Percentiles rank a stretch among this genome's conserved stretches.
These are phyloP conservation scores for Drosophila anomelani DNA, from an alignment of 2,888 invertebrate species.

Conservation along the genomic window DNA sequence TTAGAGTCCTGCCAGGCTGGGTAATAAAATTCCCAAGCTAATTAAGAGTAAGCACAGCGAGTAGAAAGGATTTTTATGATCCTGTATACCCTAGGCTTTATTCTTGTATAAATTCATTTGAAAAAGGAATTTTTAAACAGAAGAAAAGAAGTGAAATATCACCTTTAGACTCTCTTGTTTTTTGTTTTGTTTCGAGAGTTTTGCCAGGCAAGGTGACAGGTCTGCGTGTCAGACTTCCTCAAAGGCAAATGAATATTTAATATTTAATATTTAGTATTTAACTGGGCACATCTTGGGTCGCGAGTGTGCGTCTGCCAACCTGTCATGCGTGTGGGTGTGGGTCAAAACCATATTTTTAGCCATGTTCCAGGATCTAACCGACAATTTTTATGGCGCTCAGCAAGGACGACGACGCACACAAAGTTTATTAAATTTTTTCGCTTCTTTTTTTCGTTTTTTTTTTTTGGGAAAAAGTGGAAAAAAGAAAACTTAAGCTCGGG, in stretches of 20 bases:
- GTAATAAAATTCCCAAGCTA: slow-evolving; percentile 28
- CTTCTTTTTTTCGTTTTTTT: slow-evolving; percentile 5
- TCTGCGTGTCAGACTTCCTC: slow-evolving; percentile 1
- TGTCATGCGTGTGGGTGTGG: slow-evolving; percentile 7
- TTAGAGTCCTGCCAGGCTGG: slow-evolving; percentile 5
- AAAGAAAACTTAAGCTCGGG: slow-evolving; percentile 37
- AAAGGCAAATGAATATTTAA: slow-evolving; percentile 6
- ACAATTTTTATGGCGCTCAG: slow-evolving; percentile 34
- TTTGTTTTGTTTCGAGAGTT: no score
- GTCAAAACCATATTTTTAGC: slow-evolving; percentile 24
- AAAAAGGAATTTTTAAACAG: background rate
- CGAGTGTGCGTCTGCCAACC: background rate
- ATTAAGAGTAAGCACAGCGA: slow-evolving; percentile 41
- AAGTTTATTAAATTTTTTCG: slow-evolving; percentile 51
- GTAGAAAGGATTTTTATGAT: slow-evolving; percentile 23
- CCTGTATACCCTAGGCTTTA: slow-evolving; percentile 1
- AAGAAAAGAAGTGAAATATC: background rate
- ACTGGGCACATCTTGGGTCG: slow-evolving; percentile 11
- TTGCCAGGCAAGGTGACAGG: slow-evolving; percentile 3
- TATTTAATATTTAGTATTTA: slow-evolving; percentile 2
- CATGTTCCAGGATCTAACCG: slow-evolving; percentile 25
- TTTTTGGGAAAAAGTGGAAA: slow-evolving; percentile 2
- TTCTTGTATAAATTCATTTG: background rate
- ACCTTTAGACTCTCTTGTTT: background rate
- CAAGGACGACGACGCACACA: slow-evolving; percentile 14